Evolutionary conservation across 1,140 invertebrate species (phyloP).

Genomic region (Bombus breviceps): DNA sequence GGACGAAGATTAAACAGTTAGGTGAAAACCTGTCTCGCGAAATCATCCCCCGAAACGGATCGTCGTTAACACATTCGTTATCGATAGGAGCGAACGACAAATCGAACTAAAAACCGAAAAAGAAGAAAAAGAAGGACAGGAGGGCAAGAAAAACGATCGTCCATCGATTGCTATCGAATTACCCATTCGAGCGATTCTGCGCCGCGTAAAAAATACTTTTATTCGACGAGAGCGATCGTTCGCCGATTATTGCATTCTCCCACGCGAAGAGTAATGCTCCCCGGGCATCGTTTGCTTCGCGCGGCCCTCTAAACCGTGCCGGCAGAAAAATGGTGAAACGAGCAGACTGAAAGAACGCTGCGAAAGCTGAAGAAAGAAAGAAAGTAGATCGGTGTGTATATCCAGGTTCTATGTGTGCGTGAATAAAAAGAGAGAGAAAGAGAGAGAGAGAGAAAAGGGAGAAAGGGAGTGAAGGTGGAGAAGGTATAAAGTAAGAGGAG

Average conservation of each 20-base stretch:
- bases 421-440: slow-evolving; percentile 9
- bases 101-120: not conserved
- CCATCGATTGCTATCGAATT: slow-evolving; percentile 53
- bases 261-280: slow-evolving; percentile 63
- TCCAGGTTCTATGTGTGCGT: not conserved
- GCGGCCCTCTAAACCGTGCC: slow-evolving; percentile 57
- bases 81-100: not conserved
- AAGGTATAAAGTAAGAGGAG: slow-evolving; percentile 54
- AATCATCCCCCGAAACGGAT: not conserved
- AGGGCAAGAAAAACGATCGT: slow-evolving; percentile 31
- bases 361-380: not conserved
- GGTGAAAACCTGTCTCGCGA: not conserved
- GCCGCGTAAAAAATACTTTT: slow-evolving; percentile 40
- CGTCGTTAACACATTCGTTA: slow-evolving; percentile 24
- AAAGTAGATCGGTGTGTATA: not conserved
- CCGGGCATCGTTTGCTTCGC: slow-evolving; percentile 58
- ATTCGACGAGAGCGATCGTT: slow-evolving; percentile 29
- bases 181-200: slow-evolving; percentile 42
- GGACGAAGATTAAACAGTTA: not conserved
- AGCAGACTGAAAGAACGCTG: slow-evolving; percentile 16
- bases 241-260: slow-evolving; percentile 61
- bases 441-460: not conserved
- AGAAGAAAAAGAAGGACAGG: not conserved
- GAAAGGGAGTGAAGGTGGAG: slow-evolving; percentile 15
- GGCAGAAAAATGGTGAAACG: slow-evolving; percentile 60